Evolutionary conservation across 2,888 invertebrate species (phyloP), one percentile per base, ranked within the genome.

Genomic region (Resseliella maxima): DNA sequence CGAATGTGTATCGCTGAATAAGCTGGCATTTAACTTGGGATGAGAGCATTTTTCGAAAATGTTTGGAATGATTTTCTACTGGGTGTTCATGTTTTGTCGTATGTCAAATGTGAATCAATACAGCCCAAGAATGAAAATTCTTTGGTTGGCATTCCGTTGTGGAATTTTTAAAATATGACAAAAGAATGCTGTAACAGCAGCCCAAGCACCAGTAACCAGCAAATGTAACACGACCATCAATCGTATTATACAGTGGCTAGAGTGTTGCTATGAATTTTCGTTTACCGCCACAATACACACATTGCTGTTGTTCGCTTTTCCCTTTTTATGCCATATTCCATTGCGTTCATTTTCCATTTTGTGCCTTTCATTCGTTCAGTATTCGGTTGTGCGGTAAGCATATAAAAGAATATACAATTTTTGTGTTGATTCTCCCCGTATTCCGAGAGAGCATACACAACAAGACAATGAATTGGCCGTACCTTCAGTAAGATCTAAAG

Each of bases 51-150:
- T 83, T 83, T 83, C 83, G 38, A 83, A 83, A 83, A 83, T 83
- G 83, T 83, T 83, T 83, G 83, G 83, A 83, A 83, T 83, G 83
- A 83, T 83, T 83, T 83, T 83, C 38, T 83, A 83, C 83, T 83
- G 38, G 83, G 83, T 38, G 21, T 83, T 83, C 83, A 83, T 83
- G 38, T 83, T 83, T 83, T 83, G 83, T 83, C 24, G 83, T 83
- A 81, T 81, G 81, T 31, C 27, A 12, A 59, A 18, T 18, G 59
- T n/a, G 24, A 27, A 6, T 59, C 24, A 59, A 18, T 2, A 18
- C 8, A 24, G 24, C 3, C 59, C 2, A 50, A 59, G 59, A 72
- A 72, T 72, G 72, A 72, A 72, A 72, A 72, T 31, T 72, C 31
- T 31, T 72, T 27, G 12, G 15, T 27, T 15, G 0, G 35, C n/a